A percentile compares a stretch with the other conserved stretches of the same genome.
Conservation (phyloP, 2,113 vertebrate species). For the Oxyura jamaicensis region DNA sequence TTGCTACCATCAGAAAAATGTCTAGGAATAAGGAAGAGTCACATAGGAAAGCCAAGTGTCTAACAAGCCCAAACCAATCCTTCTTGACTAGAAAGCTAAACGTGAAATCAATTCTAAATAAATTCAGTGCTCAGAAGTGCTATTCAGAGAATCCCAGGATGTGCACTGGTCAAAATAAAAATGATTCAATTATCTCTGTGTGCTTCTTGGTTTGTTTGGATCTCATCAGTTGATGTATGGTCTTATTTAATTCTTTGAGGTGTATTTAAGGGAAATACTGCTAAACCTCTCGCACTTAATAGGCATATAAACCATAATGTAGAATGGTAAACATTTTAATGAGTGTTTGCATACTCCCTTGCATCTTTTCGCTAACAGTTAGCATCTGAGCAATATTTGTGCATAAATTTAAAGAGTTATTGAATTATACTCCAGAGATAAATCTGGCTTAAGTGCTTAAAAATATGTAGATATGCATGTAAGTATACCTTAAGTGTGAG, state of each 20-base stretch:
- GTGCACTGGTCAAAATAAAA: neutral
- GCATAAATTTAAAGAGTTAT: neutral
- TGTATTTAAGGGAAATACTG: neutral
- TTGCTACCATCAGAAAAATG: neutral
- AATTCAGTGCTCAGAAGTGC: neutral
- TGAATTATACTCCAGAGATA: neutral
- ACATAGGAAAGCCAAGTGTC: neutral
- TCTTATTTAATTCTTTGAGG: neutral
- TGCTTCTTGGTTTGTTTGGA: neutral
- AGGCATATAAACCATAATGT: neutral
- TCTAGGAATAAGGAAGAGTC: neutral
- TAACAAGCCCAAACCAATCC: neutral
- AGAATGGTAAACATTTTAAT: neutral
- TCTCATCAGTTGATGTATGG: neutral
- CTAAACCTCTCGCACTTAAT: neutral
- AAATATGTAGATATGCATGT: neutral
- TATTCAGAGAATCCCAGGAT: neutral
- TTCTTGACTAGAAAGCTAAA: neutral
- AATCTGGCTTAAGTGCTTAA: neutral
- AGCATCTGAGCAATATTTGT: neutral
- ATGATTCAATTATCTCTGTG: neutral
- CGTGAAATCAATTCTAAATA: neutral
- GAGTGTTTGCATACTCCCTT: neutral
- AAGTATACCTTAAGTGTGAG: neutral
- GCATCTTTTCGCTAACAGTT: neutral